Conservation (phyloP, 1,140 invertebrate species). For the Metopolophium dirhodum region DNA sequence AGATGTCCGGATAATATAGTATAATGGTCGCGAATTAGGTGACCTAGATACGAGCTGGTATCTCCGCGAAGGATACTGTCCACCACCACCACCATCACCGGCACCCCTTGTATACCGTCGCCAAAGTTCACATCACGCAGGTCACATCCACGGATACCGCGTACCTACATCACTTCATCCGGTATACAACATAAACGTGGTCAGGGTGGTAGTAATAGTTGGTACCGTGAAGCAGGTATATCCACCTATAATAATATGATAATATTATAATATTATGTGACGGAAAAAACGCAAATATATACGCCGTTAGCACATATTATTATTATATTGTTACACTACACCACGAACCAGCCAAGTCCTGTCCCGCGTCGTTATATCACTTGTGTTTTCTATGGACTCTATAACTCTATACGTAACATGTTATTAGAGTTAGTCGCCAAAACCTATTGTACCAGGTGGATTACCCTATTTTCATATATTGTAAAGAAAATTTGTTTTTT, state of each 20-base stretch:
- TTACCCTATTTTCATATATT: neutral
- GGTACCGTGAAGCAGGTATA: neutral
- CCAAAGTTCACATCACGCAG: neutral
- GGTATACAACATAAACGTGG: neutral
- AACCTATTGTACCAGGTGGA: neutral
- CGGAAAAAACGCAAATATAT: neutral
- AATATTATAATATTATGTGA: neutral
- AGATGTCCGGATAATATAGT: neutral
- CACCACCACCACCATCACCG: neutral
- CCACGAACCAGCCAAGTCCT: neutral
- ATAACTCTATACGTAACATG: neutral
- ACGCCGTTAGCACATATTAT: neutral
- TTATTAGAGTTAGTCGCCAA: neutral
- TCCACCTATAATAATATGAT: neutral
- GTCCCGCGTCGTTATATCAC: neutral
- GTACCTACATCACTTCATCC: neutral
- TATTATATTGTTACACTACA: neutral
- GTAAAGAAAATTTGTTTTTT: neutral
- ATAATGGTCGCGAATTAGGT: conserved; percentile 19
- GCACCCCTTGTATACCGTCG: neutral
- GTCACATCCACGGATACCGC: neutral
- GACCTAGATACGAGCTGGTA: conserved; percentile 3
- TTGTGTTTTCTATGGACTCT: neutral
- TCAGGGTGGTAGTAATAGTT: neutral
- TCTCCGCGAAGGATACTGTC: neutral